A percentile compares a stretch with the other conserved stretches of the same genome.
Evolutionary conservation across 1,140 invertebrate species (phyloP).

Genomic region (Plodia interpunctella): DNA sequence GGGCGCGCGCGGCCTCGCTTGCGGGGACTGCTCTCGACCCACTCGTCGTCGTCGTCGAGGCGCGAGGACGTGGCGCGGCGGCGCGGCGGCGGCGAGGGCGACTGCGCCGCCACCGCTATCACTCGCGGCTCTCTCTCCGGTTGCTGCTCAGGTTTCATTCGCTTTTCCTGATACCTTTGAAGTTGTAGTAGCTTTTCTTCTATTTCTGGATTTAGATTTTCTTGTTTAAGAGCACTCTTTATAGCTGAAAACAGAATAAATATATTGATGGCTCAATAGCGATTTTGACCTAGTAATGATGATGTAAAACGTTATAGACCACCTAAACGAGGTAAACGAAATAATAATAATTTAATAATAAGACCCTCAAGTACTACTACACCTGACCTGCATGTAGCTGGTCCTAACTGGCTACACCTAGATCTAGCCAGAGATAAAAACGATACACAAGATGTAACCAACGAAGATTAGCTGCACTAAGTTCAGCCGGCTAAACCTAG

Average conservation of each 20-base stretch:
- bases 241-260: conserved; percentile 78
- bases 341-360: no score
- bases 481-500: no score
- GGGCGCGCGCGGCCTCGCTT: conserved; percentile 32
- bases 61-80: conserved; percentile 55
- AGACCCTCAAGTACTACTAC: no score
- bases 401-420: no score
- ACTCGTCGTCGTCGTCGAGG: conserved; percentile 73
- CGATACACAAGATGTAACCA: no score
- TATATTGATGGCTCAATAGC: neutral
- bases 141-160: conserved; percentile 80
- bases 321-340: no score
- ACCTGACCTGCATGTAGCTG: no score
- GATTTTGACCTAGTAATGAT: no score
- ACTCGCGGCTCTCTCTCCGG: conserved; percentile 44
- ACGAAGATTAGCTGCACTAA: no score
- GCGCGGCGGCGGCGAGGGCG: conserved; percentile 38
- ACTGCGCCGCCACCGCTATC: conserved; percentile 25
- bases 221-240: conserved; percentile 89
- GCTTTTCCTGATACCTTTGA: conserved; percentile 90
- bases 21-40: conserved; percentile 63
- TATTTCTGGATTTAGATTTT: conserved; percentile 94
- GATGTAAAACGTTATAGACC: no score
- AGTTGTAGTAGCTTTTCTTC: conserved; percentile 93
- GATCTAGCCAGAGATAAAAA: no score